These are phyloP conservation scores for Ardeotis arabs DNA, from an alignment of 2,113 vertebrate species.

Conservation along the genomic window DNA sequence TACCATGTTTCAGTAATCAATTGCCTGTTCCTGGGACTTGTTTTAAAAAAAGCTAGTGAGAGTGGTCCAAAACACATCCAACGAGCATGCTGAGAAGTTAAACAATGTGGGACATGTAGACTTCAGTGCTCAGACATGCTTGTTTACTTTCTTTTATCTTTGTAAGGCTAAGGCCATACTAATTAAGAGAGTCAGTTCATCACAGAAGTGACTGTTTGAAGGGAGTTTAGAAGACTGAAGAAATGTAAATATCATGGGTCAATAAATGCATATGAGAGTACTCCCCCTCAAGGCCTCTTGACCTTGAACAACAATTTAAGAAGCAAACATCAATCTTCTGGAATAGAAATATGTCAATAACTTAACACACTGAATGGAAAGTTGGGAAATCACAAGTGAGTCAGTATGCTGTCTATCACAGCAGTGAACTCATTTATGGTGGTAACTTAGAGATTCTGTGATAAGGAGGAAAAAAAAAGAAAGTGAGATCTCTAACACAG, in stretches of 20 bases:
- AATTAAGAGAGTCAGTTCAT: background rate
- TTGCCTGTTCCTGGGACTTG: background rate
- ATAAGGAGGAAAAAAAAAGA: fast-evolving
- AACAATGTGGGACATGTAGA: background rate
- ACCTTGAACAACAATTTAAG: background rate
- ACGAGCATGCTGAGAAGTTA: background rate
- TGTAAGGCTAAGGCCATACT: background rate
- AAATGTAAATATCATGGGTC: background rate
- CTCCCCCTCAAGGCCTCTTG: background rate
- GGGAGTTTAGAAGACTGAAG: background rate
- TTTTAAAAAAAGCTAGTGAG: background rate
- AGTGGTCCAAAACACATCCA: background rate
- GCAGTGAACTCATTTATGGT: background rate
- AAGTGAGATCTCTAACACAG: background rate
- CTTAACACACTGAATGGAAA: background rate
- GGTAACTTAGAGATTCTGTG: background rate
- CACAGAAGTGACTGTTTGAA: background rate
- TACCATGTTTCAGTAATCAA: background rate
- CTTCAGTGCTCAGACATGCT: background rate
- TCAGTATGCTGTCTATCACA: background rate
- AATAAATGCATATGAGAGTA: background rate
- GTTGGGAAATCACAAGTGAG: background rate
- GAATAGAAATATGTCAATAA: background rate
- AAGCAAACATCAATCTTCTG: background rate
- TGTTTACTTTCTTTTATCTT: background rate